Conservation (phyloP, 2,113 vertebrate genomes). For the Cyprinus carpio region DNA sequence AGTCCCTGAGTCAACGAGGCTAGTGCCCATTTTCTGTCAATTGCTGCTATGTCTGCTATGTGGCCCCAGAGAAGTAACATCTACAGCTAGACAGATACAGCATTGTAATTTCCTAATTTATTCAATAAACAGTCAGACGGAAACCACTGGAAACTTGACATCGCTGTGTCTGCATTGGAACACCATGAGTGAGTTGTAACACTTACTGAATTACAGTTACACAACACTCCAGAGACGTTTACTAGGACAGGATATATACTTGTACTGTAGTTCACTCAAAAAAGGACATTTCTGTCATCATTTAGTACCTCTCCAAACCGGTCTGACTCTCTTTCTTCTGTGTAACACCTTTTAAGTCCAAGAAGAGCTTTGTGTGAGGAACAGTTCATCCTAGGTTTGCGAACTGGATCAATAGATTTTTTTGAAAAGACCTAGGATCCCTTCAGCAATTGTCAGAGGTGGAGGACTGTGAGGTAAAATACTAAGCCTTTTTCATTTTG, state of each 20-base stretch:
- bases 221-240: background rate
- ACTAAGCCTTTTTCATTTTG: background rate
- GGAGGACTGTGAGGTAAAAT: background rate
- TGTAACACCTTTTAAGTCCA: background rate
- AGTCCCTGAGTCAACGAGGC: background rate
- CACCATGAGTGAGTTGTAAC: background rate
- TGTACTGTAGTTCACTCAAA: background rate
- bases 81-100: slow-evolving; percentile 10
- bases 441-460: background rate
- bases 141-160: slow-evolving; percentile 10
- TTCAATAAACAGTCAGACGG: slow-evolving; percentile 15
- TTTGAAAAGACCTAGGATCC: background rate
- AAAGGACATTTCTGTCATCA: slow-evolving; percentile 1
- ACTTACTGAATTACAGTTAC: slow-evolving; percentile 19
- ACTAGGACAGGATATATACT: background rate
- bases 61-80: slow-evolving; percentile 2
- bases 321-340: background rate
- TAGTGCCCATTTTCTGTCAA: slow-evolving; percentile 24
- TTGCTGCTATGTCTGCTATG: slow-evolving; percentile 4
- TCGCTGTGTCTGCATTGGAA: background rate
- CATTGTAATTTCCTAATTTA: slow-evolving; percentile 8
- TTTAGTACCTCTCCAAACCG: background rate
- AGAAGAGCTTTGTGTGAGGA: background rate
- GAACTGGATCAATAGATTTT: background rate
- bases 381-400: background rate